Percentiles rank a stretch among this genome's conserved stretches.
phyloP scores from a whole-genome alignment of 35 echinoderm and acorn worm species.

The Heliocidaris tuberculata region DNA sequence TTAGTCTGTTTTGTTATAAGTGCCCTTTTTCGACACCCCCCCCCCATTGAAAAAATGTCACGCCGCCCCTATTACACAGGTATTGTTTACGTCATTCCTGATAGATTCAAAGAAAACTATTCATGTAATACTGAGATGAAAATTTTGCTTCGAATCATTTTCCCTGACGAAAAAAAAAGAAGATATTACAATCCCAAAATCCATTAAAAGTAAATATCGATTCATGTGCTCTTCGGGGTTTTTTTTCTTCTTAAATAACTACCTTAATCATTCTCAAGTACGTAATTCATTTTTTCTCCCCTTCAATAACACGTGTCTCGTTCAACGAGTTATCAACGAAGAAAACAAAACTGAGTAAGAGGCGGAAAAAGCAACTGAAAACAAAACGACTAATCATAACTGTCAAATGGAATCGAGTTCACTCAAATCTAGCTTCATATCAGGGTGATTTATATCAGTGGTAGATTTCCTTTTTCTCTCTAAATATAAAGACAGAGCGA shows the following conservation, averaged over 20 bases:
- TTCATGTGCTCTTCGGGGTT: neutral
- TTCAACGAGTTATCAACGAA: neutral
- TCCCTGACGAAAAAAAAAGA: neutral
- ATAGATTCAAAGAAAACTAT: no score
- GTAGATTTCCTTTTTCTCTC: neutral
- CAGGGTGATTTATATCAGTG: neutral
- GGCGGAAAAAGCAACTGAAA: neutral
- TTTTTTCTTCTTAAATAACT: neutral
- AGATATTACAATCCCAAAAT: neutral
- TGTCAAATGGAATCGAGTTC: neutral
- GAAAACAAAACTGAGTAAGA: neutral
- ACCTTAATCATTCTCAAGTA: neutral
- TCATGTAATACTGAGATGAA: no score
- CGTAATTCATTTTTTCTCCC: neutral
- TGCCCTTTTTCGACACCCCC: no score
- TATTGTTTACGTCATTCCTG: no score
- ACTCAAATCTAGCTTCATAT: neutral
- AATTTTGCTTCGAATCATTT: no score
- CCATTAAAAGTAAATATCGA: neutral
- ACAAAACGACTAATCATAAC: neutral
- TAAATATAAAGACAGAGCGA: neutral
- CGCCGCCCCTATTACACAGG: no score
- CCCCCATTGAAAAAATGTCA: no score
- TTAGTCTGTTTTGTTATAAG: no score
- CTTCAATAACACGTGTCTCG: neutral